A percentile compares a stretch with the other conserved stretches of the same genome.
Evolutionary conservation across 2,113 vertebrate species (phyloP).

Genomic region (Nycticorax nycticorax): DNA sequence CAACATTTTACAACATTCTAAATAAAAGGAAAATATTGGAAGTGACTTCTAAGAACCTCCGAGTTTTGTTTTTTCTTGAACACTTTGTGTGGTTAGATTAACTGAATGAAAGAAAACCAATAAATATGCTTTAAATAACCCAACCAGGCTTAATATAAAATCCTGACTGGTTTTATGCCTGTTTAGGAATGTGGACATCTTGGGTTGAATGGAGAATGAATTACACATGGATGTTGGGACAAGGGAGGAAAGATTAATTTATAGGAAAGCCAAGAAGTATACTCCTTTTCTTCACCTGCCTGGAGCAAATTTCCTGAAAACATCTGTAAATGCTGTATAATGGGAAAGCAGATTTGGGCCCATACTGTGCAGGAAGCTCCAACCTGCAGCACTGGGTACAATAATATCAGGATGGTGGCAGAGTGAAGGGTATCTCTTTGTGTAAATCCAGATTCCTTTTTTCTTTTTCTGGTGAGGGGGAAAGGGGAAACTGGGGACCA

Average conservation of each 20-base stretch:
- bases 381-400: slow-evolving; percentile 3
- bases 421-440: neutral
- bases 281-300: slow-evolving; percentile 41
- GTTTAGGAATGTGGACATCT: slow-evolving; percentile 13
- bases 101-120: neutral
- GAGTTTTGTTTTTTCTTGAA: neutral
- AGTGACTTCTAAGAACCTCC: neutral
- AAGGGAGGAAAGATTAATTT: slow-evolving; percentile 41
- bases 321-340: slow-evolving; percentile 48
- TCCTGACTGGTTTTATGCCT: neutral
- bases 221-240: neutral
- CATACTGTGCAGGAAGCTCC: slow-evolving; percentile 50
- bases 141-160: neutral
- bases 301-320: slow-evolving; percentile 49
- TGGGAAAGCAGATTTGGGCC: slow-evolving; percentile 15
- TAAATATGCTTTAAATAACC: neutral
- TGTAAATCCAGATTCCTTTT: slow-evolving; percentile 40
- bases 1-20: neutral
- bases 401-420: neutral
- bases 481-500: neutral
- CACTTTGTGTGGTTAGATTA: neutral
- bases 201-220: slow-evolving; percentile 30
- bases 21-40: neutral
- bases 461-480: neutral
- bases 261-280: slow-evolving; percentile 22